phyloP scores from a whole-genome alignment of 2,797 vertebrate species.

The Bovichtus diacanthus region DNA sequence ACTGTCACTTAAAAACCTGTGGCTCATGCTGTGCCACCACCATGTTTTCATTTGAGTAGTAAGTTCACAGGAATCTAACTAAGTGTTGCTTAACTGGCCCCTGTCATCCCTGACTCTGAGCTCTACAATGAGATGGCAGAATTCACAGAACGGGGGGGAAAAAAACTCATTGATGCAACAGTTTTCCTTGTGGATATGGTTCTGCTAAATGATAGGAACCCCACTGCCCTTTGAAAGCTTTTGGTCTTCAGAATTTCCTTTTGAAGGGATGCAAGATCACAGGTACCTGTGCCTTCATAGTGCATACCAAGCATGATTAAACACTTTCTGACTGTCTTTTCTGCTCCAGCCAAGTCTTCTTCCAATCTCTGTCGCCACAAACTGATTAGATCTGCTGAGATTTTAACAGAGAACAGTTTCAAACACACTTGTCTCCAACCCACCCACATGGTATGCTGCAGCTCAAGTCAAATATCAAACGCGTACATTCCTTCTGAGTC shows the following conservation, averaged over 20 bases:
- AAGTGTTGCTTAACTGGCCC: constrained; percentile 42
- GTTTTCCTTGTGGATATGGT: constrained; percentile 34
- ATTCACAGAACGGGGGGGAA: constrained; percentile 4
- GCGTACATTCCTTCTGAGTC: constrained; percentile 61
- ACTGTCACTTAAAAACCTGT: constrained; percentile 50
- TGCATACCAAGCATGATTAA: constrained; percentile 77
- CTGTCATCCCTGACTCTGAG: not conserved
- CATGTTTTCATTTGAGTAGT: constrained; percentile 68
- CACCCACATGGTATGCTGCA: constrained; percentile 65
- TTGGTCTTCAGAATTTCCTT: constrained; percentile 57
- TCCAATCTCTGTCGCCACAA: constrained; percentile 68
- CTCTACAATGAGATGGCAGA: constrained; percentile 13
- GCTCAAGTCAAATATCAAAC: constrained; percentile 72
- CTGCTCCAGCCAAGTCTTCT: constrained; percentile 69
- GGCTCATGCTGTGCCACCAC: constrained; percentile 32
- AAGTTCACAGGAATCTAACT: constrained; percentile 67
- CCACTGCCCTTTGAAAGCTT: constrained; percentile 51
- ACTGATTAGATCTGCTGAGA: constrained; percentile 79
- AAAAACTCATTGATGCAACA: constrained; percentile 39
- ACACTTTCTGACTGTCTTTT: constrained; percentile 66
- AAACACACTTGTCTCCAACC: constrained; percentile 71
- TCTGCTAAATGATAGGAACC: constrained; percentile 53
- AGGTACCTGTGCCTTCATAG: constrained; percentile 72
- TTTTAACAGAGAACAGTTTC: constrained; percentile 72
- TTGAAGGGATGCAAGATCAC: constrained; percentile 75